phyloP scores from a whole-genome alignment of 2,113 vertebrate species.

The Malurus cyaneus region DNA sequence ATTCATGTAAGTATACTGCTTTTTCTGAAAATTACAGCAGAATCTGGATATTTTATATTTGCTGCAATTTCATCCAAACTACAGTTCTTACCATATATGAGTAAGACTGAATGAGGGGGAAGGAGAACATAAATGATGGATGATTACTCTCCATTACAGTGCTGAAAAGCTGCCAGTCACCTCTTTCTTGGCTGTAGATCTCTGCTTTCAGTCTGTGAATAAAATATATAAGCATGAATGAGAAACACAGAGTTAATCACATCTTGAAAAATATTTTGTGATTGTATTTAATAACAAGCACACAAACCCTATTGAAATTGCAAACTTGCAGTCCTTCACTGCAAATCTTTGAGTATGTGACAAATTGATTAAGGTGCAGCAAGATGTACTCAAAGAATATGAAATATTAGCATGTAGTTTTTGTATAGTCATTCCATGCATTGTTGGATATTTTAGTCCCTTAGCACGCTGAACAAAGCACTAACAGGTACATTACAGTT shows the following conservation, averaged over 20 bases:
- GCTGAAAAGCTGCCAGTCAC: not conserved
- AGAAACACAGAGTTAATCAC: not conserved
- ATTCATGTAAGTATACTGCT: not conserved
- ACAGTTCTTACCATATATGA: not conserved
- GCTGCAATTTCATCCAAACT: not conserved
- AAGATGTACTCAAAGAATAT: not conserved
- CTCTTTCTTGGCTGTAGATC: not conserved
- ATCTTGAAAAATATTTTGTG: not conserved
- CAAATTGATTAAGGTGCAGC: not conserved
- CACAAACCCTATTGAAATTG: not conserved
- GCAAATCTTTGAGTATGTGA: not conserved
- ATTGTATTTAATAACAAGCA: not conserved
- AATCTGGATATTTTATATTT: not conserved
- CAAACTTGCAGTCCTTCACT: not conserved
- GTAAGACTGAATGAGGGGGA: not conserved
- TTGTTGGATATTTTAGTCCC: not conserved
- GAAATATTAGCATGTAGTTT: not conserved
- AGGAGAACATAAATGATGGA: not conserved
- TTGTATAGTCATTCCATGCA: not conserved
- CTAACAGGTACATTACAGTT: not conserved
- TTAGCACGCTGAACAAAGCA: not conserved
- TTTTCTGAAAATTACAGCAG: not conserved
- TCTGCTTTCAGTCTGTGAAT: not conserved
- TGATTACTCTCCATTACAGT: not conserved
- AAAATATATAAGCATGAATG: not conserved